Evolutionary conservation across 2,888 invertebrate genomes (phyloP), one percentile per base, ranked within the genome.

Genomic region (Drosophila tripunctata): DNA sequence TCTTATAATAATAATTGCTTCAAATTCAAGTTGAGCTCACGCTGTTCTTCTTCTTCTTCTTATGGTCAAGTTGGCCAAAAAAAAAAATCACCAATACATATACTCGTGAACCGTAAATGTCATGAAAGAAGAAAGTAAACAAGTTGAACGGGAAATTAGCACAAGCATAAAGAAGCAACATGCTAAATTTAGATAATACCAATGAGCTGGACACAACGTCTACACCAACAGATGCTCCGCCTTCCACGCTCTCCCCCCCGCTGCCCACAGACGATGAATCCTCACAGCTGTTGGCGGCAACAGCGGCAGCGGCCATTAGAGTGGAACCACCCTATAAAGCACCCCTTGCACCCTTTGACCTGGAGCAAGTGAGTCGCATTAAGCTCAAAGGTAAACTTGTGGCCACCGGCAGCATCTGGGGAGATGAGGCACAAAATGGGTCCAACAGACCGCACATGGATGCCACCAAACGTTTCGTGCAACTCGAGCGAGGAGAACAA

Each of bases 101-200:
- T 10, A 27, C 17, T 6, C 10, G 3, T 27, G 58, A 17, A 17
- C 22, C 10, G 24, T 30, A 44, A 40, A 67, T 67, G 63, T 12
- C 21, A 48, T 45, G 64, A 80, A 64, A 78, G 66, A 78, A 67
- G 66, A 78, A 67, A 81, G 67, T 57, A 66, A 65, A 67, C 47
- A 57, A 63, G 44, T 61, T 22, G 38, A 35, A 40, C 60, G 48
- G 50, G 43, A 74, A 67, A 58, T 48, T 66, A 30, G 48, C 54
- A 56, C 40, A 40, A 52, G 31, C 21, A 31, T 17, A 63, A 54
- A 57, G 56, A 54, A 57, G 56, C 54, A 45, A 70, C 31, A 83
- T 85, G 87, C 88, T 82, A 85, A 83, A 87, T 78, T 74, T 87
- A 85, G 87, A 70, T 66, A 70, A 48, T 58, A 31, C 33, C 47